Conservation (phyloP, 2,797 vertebrate species). For the Cheirogaleus major region DNA sequence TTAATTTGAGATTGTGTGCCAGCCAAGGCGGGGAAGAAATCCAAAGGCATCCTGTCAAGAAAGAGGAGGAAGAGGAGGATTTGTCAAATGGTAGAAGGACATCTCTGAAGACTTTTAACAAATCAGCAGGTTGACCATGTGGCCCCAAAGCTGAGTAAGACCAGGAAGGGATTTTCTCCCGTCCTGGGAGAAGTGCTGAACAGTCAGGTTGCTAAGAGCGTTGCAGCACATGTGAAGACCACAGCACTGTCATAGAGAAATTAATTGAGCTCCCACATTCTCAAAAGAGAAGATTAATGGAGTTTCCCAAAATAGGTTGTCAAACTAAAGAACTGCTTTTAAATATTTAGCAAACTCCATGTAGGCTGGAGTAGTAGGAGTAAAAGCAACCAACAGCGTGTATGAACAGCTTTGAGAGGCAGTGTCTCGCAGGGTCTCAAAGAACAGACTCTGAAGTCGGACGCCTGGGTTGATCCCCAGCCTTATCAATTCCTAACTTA, state of each 20-base stretch:
- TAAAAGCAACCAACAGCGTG: not conserved
- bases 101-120: not conserved
- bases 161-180: not conserved
- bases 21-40: constrained; percentile 43
- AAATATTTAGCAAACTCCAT: constrained; percentile 42
- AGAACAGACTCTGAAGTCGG: not conserved
- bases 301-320: constrained; percentile 21
- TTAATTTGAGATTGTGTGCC: constrained; percentile 37
- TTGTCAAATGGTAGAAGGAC: not conserved
- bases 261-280: constrained; percentile 11
- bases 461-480: not conserved
- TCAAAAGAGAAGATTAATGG: constrained; percentile 44
- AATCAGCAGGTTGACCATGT: not conserved
- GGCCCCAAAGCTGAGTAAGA: not conserved
- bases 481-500: not conserved
- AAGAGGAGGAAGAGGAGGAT: not conserved
- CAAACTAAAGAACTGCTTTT: constrained; percentile 22
- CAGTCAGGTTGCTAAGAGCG: not conserved
- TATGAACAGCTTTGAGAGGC: not conserved
- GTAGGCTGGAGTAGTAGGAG: not conserved
- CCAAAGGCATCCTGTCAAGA: constrained; percentile 9
- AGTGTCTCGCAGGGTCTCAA: not conserved
- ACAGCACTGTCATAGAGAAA: not conserved
- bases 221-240: not conserved
- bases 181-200: not conserved